A percentile compares a stretch with the other conserved stretches of the same genome.
Conservation (phyloP, 2,888 invertebrate species). For the Sesamia inferens region DNA sequence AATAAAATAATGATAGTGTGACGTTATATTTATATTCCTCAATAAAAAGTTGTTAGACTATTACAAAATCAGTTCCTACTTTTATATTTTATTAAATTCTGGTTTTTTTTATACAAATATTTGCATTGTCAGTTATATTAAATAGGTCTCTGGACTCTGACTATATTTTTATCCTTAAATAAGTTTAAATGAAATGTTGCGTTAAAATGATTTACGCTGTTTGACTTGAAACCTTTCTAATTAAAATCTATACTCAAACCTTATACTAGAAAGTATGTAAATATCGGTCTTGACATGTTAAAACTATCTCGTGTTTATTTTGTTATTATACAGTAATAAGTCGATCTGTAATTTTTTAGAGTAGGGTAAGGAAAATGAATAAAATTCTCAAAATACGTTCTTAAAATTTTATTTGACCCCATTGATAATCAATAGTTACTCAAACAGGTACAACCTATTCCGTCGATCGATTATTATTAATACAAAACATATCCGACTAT, state of each 20-base stretch:
- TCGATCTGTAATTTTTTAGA: slow-evolving; percentile 27
- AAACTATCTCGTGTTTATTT: slow-evolving; percentile 7
- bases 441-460: slow-evolving; percentile 87
- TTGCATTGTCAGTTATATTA: not conserved
- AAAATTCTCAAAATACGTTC: slow-evolving; percentile 72
- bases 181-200: not conserved
- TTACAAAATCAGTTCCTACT: too few species aligned
- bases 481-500: slow-evolving; percentile 78
- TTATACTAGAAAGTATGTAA: not conserved
- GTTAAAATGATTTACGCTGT: not conserved
- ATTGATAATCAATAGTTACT: slow-evolving; percentile 85
- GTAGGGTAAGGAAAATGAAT: slow-evolving; percentile 46
- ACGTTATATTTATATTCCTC: too few species aligned
- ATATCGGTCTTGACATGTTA: not conserved
- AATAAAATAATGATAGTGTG: too few species aligned
- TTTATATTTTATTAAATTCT: too few species aligned
- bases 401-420: slow-evolving; percentile 89
- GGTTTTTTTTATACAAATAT: not conserved
- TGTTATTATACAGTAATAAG: slow-evolving; percentile 24
- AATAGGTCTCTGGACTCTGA: not conserved
- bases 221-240: too few species aligned
- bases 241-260: too few species aligned
- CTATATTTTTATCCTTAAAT: not conserved
- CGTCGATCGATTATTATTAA: slow-evolving; percentile 74
- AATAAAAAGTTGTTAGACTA: too few species aligned